Evolutionary conservation across 2,888 invertebrate genomes (phyloP).

Genomic region (Idaea aversata): DNA sequence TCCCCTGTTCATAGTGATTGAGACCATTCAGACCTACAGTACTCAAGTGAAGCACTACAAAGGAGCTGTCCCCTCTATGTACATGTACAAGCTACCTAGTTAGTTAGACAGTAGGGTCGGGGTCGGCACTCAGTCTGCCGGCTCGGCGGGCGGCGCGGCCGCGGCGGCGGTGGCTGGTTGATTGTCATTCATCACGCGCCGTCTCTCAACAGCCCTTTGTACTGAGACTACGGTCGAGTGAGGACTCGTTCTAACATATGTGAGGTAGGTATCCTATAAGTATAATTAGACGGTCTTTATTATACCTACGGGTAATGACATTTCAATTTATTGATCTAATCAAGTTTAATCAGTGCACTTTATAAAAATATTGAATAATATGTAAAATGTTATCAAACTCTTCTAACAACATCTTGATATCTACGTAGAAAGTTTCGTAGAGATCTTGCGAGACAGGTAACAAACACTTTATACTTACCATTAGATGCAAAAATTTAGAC

Average conservation of each 20-base stretch:
- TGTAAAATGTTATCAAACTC: too few relatives aligned
- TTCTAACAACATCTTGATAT: too few relatives aligned
- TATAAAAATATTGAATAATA: too few relatives aligned
- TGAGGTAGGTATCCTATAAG: background rate
- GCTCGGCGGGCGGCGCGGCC: background rate
- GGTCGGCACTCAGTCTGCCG: background rate
- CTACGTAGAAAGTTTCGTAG: too few relatives aligned
- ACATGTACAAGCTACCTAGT: background rate
- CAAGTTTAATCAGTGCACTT: background rate
- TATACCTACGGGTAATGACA: background rate
- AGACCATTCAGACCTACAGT: background rate
- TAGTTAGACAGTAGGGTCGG: conserved; percentile 6
- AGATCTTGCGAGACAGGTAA: too few relatives aligned
- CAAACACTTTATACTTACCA: too few relatives aligned
- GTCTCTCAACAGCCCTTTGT: background rate
- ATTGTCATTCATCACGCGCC: conserved; percentile 17
- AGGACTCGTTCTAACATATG: background rate
- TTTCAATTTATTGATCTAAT: background rate
- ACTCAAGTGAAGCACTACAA: background rate
- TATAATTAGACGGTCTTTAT: background rate
- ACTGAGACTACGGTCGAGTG: background rate
- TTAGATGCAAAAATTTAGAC: too few relatives aligned
- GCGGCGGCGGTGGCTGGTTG: conserved; percentile 8
- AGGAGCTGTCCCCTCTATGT: background rate
- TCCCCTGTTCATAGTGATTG: too few relatives aligned